Evolutionary conservation across 2,888 invertebrate species (phyloP).

Genomic region (Spisula subtruncata): DNA sequence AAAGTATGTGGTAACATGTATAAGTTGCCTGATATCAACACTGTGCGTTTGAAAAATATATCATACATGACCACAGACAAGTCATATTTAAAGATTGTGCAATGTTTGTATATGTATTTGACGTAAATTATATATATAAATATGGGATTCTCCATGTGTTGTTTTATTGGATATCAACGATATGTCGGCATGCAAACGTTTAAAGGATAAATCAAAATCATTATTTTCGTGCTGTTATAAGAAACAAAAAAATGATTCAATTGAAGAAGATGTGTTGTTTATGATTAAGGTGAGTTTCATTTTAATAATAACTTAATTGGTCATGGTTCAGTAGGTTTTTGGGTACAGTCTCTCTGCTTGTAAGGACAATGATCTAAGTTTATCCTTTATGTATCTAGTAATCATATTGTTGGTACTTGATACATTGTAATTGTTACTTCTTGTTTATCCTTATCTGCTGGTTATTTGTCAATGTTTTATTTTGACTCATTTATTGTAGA

Average conservation of each 20-base stretch:
- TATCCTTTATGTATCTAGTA: too few relatives aligned
- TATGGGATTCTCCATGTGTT: constrained; percentile 42
- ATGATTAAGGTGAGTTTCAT: constrained; percentile 39
- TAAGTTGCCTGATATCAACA: not conserved
- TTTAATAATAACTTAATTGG: not conserved
- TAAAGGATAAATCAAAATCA: constrained; percentile 44
- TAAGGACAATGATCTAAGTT: too few relatives aligned
- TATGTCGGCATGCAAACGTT: constrained; percentile 33
- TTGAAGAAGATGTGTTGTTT: constrained; percentile 47
- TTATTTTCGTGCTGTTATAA: constrained; percentile 46
- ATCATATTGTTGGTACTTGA: too few relatives aligned
- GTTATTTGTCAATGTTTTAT: too few relatives aligned
- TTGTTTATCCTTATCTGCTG: too few relatives aligned
- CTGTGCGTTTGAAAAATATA: constrained; percentile 14
- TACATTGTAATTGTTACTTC: too few relatives aligned
- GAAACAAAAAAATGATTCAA: constrained; percentile 41
- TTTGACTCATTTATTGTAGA: too few relatives aligned
- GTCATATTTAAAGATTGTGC: constrained; percentile 36
- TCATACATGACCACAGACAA: not conserved
- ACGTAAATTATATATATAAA: constrained; percentile 34
- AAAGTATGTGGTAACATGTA: constrained; percentile 1
- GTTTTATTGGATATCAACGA: constrained; percentile 21
- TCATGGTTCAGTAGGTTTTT: not conserved
- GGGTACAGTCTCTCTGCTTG: not conserved
- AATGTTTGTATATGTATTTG: constrained; percentile 31